Evolutionary conservation across 92 coral and sea anemone genomes (phyloP).

Genomic region (Epizoanthus ramosus): DNA sequence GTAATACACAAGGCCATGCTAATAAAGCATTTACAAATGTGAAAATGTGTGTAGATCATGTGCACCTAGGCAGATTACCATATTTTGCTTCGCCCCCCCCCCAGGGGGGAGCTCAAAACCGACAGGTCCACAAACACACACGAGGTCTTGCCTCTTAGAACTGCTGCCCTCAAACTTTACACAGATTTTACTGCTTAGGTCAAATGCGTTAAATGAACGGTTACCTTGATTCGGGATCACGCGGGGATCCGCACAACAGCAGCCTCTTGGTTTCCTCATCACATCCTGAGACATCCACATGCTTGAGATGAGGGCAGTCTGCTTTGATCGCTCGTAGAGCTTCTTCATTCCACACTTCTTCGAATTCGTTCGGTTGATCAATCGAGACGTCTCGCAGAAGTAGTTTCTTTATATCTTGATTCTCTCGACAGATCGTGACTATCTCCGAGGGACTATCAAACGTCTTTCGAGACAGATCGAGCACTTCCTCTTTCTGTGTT

Average conservation of each 20-base stretch:
- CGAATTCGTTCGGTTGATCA: background rate
- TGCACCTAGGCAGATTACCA: too few relatives aligned
- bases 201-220: too few relatives aligned
- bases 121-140: too few relatives aligned
- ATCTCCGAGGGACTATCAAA: background rate
- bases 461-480: background rate
- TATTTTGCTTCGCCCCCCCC: too few relatives aligned
- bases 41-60: too few relatives aligned
- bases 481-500: background rate
- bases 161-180: too few relatives aligned
- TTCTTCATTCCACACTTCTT: background rate
- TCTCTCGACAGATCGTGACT: background rate
- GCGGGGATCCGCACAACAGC: background rate
- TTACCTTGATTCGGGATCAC: background rate
- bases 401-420: background rate
- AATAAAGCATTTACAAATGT: too few relatives aligned
- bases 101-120: too few relatives aligned
- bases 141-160: too few relatives aligned
- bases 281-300: background rate
- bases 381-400: background rate
- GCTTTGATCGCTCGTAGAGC: background rate
- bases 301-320: background rate
- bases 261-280: background rate
- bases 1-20: too few relatives aligned
- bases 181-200: too few relatives aligned